Evolutionary conservation across 1,140 invertebrate genomes (phyloP).

Genomic region (Trichonephila clavipes): DNA sequence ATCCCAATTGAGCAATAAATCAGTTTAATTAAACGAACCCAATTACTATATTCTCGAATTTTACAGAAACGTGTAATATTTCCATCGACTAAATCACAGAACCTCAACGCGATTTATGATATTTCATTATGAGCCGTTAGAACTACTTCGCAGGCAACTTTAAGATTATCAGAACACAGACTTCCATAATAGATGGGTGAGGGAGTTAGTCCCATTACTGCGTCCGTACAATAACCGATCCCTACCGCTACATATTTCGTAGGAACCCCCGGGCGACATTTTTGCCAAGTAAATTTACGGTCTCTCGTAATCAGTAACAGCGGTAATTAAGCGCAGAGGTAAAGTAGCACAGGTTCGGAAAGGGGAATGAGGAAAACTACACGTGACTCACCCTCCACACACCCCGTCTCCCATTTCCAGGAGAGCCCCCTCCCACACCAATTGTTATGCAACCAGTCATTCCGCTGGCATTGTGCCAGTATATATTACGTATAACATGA

Average conservation of each 20-base stretch:
- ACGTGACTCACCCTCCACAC: conserved; percentile 64
- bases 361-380: background rate
- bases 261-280: conserved; percentile 40
- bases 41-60: background rate
- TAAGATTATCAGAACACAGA: background rate
- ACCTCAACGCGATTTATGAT: background rate
- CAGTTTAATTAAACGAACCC: background rate
- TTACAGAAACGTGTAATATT: background rate
- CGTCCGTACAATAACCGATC: background rate
- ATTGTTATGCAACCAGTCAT: conserved; percentile 60
- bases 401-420: conserved; percentile 14
- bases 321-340: conserved; percentile 70
- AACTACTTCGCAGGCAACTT: background rate
- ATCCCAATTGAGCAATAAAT: no score
- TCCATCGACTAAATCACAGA: background rate
- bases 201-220: background rate
- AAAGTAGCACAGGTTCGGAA: conserved; percentile 40
- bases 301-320: conserved; percentile 63
- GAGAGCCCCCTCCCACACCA: conserved; percentile 52
- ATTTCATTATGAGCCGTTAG: background rate
- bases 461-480: conserved; percentile 50
- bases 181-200: background rate
- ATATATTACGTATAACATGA: background rate
- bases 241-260: conserved; percentile 2
- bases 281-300: conserved; percentile 70